A percentile compares a stretch with the other conserved stretches of the same genome.
Evolutionary conservation across 2,113 vertebrate genomes (phyloP).

Genomic region (Vombatus ursinus): DNA sequence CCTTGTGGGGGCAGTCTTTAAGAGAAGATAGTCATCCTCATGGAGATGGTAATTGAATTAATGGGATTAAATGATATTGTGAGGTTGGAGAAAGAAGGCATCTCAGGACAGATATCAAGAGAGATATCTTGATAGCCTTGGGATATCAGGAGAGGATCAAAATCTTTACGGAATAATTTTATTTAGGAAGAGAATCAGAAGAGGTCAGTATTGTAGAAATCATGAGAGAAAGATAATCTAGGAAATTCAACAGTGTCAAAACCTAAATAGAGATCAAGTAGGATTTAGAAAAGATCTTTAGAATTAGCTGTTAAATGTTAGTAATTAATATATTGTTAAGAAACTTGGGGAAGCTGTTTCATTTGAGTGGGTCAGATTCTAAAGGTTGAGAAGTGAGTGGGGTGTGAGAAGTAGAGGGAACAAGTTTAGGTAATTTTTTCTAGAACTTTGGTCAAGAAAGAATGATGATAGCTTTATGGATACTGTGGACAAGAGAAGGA

Average conservation of each 20-base stretch:
- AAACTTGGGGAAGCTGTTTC: background rate
- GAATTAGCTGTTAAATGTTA: background rate
- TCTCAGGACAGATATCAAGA: no score
- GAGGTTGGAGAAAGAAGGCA: background rate
- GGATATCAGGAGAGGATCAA: background rate
- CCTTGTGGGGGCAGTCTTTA: background rate
- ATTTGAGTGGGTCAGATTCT: no score
- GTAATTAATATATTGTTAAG: background rate
- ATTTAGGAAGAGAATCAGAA: background rate
- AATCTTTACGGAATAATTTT: background rate
- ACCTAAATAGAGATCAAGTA: background rate
- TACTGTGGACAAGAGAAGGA: background rate
- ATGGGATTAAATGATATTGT: background rate
- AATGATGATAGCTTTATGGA: no score
- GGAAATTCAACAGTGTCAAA: background rate
- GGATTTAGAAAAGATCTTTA: background rate
- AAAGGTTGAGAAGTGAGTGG: background rate
- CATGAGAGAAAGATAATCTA: background rate
- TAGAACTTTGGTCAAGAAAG: background rate
- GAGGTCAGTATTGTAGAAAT: background rate
- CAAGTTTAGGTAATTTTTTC: background rate
- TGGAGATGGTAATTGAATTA: background rate
- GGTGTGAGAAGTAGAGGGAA: background rate
- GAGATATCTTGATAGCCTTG: background rate
- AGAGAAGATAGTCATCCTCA: background rate